Evolutionary conservation across 2,888 invertebrate species (phyloP).

Genomic region (Acrocyrtus sp.): DNA sequence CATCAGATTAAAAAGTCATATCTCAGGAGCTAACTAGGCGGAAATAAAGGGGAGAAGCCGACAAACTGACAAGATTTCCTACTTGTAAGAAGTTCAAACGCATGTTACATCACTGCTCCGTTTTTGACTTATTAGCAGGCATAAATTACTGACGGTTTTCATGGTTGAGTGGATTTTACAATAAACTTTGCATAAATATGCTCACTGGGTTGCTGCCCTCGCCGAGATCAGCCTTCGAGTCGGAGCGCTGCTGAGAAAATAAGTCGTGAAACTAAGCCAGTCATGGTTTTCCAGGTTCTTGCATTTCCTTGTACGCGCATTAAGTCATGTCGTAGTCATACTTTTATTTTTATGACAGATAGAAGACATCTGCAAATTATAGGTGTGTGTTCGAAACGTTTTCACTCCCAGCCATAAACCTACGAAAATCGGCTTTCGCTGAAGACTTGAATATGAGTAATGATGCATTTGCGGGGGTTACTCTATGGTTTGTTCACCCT

Average conservation of each 20-base stretch:
- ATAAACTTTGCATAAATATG: neutral
- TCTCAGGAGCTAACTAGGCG: neutral
- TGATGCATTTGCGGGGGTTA: slow-evolving; percentile 5
- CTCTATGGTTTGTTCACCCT: slow-evolving; percentile 17
- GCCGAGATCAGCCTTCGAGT: neutral
- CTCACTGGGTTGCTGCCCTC: neutral
- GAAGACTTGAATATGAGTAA: neutral
- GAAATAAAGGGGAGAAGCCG: slow-evolving; percentile 1
- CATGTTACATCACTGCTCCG: no score
- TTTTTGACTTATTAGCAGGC: no score
- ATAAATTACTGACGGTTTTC: slow-evolving; percentile 11
- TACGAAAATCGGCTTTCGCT: neutral
- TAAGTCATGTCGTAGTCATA: neutral
- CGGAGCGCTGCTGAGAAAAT: neutral
- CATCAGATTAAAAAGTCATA: neutral
- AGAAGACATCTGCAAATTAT: neutral
- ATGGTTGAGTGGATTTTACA: neutral
- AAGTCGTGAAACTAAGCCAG: neutral
- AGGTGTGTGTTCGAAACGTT: no score
- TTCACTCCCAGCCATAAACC: no score
- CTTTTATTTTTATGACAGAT: neutral
- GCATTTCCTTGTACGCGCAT: neutral
- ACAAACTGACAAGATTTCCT: slow-evolving; percentile 6
- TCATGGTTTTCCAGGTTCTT: neutral
- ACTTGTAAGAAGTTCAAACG: no score